Evolutionary conservation across 2,113 vertebrate genomes (phyloP).

Genomic region (Anoplopoma fimbria): DNA sequence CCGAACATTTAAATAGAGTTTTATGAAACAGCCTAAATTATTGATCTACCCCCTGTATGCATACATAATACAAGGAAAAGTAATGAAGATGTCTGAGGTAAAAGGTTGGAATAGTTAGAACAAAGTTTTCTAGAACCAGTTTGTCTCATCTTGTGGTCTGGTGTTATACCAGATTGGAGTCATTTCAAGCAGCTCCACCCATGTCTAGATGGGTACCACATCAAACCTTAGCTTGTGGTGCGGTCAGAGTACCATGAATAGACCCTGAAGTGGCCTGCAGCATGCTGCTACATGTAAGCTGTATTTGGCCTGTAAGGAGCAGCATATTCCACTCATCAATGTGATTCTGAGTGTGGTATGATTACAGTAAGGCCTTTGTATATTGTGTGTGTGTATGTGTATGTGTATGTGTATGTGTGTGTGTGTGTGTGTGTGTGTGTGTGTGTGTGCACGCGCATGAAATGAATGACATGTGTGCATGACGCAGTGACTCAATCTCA

Average conservation of each 20-base stretch:
- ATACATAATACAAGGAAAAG: not conserved
- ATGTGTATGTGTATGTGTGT: not conserved
- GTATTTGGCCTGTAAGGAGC: slow-evolving; percentile 7
- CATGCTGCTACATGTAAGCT: slow-evolving; percentile 43
- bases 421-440: not conserved
- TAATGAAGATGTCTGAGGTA: slow-evolving; percentile 14
- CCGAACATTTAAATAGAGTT: not conserved
- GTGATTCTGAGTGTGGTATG: not conserved
- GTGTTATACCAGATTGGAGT: slow-evolving; percentile 63
- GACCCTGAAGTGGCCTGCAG: slow-evolving; percentile 44
- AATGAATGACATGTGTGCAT: slow-evolving; percentile 15
- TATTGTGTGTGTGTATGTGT: not conserved
- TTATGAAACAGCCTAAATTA: not conserved
- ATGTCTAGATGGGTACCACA: slow-evolving; percentile 73
- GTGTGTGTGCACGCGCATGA: not conserved
- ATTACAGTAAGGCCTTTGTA: slow-evolving; percentile 35
- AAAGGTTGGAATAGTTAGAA: slow-evolving; percentile 25
- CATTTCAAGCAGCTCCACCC: slow-evolving; percentile 75
- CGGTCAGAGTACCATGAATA: slow-evolving; percentile 71
- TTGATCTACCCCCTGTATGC: not conserved
- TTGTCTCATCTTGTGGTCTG: slow-evolving; percentile 58
- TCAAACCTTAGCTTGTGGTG: slow-evolving; percentile 71
- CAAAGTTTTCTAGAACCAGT: slow-evolving; percentile 32
- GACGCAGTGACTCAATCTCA: slow-evolving; percentile 39
- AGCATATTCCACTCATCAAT: slow-evolving; percentile 29